phyloP scores from a whole-genome alignment of 1,140 invertebrate genomes.

The Heterodera carotae region DNA sequence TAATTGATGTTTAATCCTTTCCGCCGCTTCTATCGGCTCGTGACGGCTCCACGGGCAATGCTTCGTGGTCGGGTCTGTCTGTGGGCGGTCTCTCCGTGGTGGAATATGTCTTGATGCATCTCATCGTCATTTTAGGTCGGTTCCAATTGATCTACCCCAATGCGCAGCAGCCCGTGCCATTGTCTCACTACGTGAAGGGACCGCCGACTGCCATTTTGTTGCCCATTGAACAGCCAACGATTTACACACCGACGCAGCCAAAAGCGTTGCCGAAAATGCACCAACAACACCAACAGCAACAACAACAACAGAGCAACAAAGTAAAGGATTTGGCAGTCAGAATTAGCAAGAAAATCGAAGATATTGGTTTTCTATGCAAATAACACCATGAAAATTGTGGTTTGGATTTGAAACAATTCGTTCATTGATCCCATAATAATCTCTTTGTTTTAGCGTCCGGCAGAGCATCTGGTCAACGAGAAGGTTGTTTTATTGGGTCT shows the following conservation, averaged over 20 bases:
- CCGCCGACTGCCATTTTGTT: neutral
- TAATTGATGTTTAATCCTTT: neutral
- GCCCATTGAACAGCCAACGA: neutral
- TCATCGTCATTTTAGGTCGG: neutral
- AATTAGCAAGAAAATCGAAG: no score
- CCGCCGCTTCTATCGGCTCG: neutral
- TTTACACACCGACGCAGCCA: neutral
- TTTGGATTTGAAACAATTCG: no score
- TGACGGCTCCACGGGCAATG: neutral
- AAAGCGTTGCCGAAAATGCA: neutral
- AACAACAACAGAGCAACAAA: neutral
- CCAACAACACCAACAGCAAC: neutral
- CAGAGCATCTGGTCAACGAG: neutral
- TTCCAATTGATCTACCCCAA: neutral
- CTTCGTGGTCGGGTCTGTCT: neutral
- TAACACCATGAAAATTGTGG: no score
- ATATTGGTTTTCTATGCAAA: no score
- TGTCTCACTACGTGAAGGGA: neutral
- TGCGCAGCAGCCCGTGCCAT: neutral
- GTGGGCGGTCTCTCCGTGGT: no score
- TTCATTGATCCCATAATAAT: neutral
- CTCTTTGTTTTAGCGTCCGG: neutral
- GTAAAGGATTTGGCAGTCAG: no score
- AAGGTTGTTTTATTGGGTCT: neutral
- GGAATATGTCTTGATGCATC: no score